Base-by-base conservation (phyloP, 2,113 vertebrate species). In the Triplophysa rosa region DNA sequence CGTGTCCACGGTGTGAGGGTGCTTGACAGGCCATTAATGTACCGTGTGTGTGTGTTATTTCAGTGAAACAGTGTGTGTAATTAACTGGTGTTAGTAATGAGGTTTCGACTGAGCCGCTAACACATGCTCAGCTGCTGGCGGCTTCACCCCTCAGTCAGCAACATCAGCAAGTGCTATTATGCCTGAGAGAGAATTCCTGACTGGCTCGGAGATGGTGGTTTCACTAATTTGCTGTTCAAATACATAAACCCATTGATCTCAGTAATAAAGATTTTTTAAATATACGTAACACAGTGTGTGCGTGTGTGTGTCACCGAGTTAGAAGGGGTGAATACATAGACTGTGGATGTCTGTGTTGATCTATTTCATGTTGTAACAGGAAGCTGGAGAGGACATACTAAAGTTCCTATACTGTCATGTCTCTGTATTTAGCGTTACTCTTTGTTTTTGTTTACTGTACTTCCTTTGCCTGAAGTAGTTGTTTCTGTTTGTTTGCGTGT, bases 11-110 rank as follows among this genome's bases (percentile, higher is more conserved):
- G 24, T 58, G 52, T 66, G 66, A 63, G 74, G 54, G 79, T 80
- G 67, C 80, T 59, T 89, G 87, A 87, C 80, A 86, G 56, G 49
- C 64, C 73, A 83, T 59, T 86, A 87, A 87, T 87, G 82, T 89
- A 83, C 81, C 8, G 45, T 67, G 83, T 84, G 77, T 80, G 59
- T 71, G 70, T 66, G 80, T 85, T 88, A 84, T 90, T 89, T 87
- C 26, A 61, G 82, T 86, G 62, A 9, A 69, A 75, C 78, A 66
- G 77, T 87, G 77, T 86, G 68, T 82, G 83, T 81, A 42, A 85
- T 83, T 81, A 69, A 78, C 47, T 65, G 4, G 45, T 82, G 83
- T 33, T 71, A 29, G 24, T 78, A 76, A 75, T 74, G 54, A 62
- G 67, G 63, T 64, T 73, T 76, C 63, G 40, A 66, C 68, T 71